Conservation (phyloP, 2,888 invertebrate species). For the Leptopterna dolabrata region DNA sequence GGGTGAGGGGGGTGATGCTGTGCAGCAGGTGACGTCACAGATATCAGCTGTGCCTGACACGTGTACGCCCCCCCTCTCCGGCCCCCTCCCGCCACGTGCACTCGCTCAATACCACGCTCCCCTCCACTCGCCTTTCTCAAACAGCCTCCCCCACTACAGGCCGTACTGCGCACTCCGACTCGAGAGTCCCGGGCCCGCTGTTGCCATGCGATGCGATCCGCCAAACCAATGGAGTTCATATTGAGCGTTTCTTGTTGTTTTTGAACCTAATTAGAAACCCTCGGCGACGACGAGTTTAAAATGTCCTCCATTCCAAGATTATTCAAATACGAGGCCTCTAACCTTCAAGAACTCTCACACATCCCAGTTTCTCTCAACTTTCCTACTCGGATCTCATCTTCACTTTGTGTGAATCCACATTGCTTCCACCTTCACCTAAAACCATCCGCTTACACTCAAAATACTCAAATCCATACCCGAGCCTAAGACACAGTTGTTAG, state of each 20-base stretch:
- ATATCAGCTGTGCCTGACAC: constrained; percentile 48
- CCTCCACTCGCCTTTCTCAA: background rate
- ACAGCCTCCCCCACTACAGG: constrained; percentile 32
- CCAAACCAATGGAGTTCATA: constrained; percentile 42
- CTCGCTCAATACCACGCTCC: constrained; percentile 9
- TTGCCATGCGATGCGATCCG: constrained; percentile 38
- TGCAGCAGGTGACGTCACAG: constrained; percentile 49
- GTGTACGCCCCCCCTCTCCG: constrained; percentile 10
- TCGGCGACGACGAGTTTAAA: background rate
- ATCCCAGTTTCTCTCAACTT: background rate
- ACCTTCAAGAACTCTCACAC: background rate
- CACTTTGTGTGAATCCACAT: no score
- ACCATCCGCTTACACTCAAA: no score
- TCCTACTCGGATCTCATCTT: no score
- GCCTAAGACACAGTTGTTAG: no score
- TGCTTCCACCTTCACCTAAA: no score
- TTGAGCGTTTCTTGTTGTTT: constrained; percentile 36
- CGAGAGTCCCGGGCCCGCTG: constrained; percentile 12
- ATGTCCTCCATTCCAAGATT: background rate
- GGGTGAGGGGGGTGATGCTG: constrained; percentile 6
- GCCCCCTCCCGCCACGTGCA: constrained; percentile 28
- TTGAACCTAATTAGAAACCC: background rate
- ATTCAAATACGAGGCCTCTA: background rate
- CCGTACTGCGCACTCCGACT: constrained; percentile 45
- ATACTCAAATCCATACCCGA: no score